These are phyloP conservation scores for Catocala fraxini DNA, from an alignment of 2,888 invertebrate species.

Conservation along the genomic window DNA sequence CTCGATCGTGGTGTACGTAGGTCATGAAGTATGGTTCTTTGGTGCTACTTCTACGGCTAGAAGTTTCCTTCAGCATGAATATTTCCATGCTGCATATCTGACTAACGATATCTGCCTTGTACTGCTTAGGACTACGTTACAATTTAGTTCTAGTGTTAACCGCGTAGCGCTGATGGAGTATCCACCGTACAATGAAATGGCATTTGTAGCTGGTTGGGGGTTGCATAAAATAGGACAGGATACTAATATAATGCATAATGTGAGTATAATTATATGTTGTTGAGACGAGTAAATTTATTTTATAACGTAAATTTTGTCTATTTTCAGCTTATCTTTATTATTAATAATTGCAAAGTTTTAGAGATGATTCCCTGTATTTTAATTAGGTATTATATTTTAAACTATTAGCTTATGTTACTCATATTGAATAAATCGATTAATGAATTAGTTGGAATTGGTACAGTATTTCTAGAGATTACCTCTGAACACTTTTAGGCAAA, in stretches of 20 bases:
- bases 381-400: too few species aligned
- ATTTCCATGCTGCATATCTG: not conserved
- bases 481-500: too few species aligned
- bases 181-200: slow-evolving; percentile 2
- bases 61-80: not conserved
- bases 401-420: too few species aligned
- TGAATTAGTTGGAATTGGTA: too few species aligned
- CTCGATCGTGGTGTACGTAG: not conserved
- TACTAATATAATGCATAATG: not conserved
- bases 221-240: not conserved
- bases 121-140: not conserved
- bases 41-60: not conserved
- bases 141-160: not conserved
- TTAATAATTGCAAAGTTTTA: too few species aligned
- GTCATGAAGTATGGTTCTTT: not conserved
- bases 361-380: too few species aligned
- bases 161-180: slow-evolving; percentile 6
- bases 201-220: slow-evolving; percentile 7
- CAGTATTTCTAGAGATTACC: too few species aligned
- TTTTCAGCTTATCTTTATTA: too few species aligned
- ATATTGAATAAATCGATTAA: too few species aligned
- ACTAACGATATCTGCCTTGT: not conserved
- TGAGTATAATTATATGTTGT: not conserved
- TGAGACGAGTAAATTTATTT: too few species aligned
- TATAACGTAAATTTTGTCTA: too few species aligned